phyloP scores from a whole-genome alignment of 2,888 invertebrate genomes.

The Drosophila mimetica region DNA sequence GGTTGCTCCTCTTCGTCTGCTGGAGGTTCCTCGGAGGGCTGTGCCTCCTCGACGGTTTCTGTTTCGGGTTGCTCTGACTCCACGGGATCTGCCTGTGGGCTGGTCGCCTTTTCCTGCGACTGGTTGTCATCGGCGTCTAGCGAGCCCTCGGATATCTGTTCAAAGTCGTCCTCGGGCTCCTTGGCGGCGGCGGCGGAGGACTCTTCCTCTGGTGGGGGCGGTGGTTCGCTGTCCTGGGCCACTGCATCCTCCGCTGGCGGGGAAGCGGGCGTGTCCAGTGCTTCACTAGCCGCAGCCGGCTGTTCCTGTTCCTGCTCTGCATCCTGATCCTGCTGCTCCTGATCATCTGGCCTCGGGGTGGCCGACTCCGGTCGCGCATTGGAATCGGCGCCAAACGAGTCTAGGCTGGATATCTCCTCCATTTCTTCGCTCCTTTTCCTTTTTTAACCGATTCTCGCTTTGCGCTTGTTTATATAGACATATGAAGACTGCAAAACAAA shows the following conservation, averaged over 20 bases:
- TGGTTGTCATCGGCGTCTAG: constrained; percentile 77
- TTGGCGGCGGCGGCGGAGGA: constrained; percentile 8
- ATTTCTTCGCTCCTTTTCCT: constrained; percentile 44
- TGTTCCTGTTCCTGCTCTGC: constrained; percentile 1
- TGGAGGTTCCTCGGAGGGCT: neutral
- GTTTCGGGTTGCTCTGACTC: constrained; percentile 16
- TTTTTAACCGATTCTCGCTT: constrained; percentile 26
- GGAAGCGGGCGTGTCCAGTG: constrained; percentile 55
- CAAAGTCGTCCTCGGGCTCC: constrained; percentile 73
- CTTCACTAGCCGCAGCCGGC: constrained; percentile 28
- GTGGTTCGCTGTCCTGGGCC: constrained; percentile 6
- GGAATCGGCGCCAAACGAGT: constrained; percentile 79
- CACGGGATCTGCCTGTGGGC: constrained; percentile 23
- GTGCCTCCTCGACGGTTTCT: neutral
- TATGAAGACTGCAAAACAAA: constrained; percentile 66
- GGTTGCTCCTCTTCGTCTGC: constrained; percentile 24
- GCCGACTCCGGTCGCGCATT: constrained; percentile 73
- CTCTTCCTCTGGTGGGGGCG: neutral
- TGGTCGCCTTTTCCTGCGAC: constrained; percentile 60
- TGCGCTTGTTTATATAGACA: constrained; percentile 50
- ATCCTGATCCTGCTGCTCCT: constrained; percentile 24
- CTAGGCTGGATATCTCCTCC: constrained; percentile 83
- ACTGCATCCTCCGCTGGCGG: constrained; percentile 53
- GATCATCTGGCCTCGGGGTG: constrained; percentile 62
- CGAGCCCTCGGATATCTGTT: constrained; percentile 80